Evolutionary conservation across 2,113 vertebrate genomes (phyloP), one percentile per base, ranked within the genome.

Genomic region (Glaucidium brasilianum): DNA sequence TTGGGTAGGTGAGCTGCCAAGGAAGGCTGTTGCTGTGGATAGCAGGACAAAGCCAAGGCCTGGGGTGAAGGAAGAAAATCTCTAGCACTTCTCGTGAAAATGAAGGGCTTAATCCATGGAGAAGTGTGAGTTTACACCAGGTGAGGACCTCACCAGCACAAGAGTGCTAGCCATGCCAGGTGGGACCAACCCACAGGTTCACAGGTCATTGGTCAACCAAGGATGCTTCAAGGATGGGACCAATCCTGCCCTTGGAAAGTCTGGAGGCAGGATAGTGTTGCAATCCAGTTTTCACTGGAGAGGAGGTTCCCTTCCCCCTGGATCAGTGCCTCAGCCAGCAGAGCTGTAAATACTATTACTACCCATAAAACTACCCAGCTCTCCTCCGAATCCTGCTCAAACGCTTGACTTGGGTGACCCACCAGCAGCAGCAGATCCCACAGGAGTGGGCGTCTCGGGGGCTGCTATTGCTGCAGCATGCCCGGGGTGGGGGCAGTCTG

Each of bases 341-440:
- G 47, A 43, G 52, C 90, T 96, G 68, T 92, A 81, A 94, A 94
- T 87, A 39, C 73, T n/a, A 49, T 72, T 90, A 78, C 72, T 89
- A 52, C 64, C 92, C 88, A 60, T 93, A 88, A 96, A 93, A 37
- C 60, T 35, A 77, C 83, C 60, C 64, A 78, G 83, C 35, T 55
- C 68, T 88, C 63, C 82, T 86, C 64, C 3, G 2, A 43, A 59
- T 64, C 64, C 88, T 96, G 91, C 76, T 91, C 73, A 63, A 82
- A 72, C 0, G 0, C 68, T 91, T 94, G 83, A 94, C 94, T 90
- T 0, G 0, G 59, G 62, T 0, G 15, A 95, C 69, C 79, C 68
- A 19, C 56, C 0, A 3, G 66, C 43, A 81, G 53, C 53, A 39
- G 62, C 6, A 27, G 69, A 62, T 74, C 56, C 80, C 83, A 19